phyloP scores from a whole-genome alignment of 1,140 invertebrate genomes.

The Drosophila oshimai region DNA sequence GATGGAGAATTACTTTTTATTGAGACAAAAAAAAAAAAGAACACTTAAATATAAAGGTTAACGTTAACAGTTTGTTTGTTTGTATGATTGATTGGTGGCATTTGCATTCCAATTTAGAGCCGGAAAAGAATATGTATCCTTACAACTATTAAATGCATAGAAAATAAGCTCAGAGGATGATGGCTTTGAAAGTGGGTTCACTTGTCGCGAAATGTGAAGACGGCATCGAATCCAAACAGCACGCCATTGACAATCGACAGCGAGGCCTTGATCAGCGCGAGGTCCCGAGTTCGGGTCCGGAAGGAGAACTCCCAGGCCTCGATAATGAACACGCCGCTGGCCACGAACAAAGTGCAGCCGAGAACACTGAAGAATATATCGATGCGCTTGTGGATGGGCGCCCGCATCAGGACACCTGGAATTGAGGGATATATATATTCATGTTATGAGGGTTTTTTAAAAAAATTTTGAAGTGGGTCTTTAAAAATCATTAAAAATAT shows the following conservation, averaged over 20 bases:
- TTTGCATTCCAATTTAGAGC: background rate
- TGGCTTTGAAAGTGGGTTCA: constrained; percentile 13
- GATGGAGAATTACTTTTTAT: constrained; percentile 41
- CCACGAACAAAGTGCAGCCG: constrained; percentile 88
- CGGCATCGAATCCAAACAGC: constrained; percentile 88
- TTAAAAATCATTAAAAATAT: too few species aligned
- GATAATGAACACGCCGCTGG: constrained; percentile 87
- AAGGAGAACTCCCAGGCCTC: constrained; percentile 83
- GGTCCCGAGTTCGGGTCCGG: constrained; percentile 83
- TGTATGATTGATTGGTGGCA: constrained; percentile 16
- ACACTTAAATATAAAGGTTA: constrained; percentile 38
- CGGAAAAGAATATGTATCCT: constrained; percentile 6
- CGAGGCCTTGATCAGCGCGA: constrained; percentile 88
- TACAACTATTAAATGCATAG: constrained; percentile 52
- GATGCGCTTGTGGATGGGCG: constrained; percentile 86
- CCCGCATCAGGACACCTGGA: constrained; percentile 85
- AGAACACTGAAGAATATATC: constrained; percentile 90
- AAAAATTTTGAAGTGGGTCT: too few species aligned
- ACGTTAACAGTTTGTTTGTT: constrained; percentile 6
- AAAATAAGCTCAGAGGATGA: constrained; percentile 4
- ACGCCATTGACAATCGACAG: constrained; percentile 88
- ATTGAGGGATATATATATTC: background rate
- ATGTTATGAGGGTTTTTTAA: background rate
- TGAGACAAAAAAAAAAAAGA: constrained; percentile 23
- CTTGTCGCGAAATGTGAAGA: constrained; percentile 88